Conservation (phyloP, 2,113 vertebrate species). For the Malurus melanocephalus region DNA sequence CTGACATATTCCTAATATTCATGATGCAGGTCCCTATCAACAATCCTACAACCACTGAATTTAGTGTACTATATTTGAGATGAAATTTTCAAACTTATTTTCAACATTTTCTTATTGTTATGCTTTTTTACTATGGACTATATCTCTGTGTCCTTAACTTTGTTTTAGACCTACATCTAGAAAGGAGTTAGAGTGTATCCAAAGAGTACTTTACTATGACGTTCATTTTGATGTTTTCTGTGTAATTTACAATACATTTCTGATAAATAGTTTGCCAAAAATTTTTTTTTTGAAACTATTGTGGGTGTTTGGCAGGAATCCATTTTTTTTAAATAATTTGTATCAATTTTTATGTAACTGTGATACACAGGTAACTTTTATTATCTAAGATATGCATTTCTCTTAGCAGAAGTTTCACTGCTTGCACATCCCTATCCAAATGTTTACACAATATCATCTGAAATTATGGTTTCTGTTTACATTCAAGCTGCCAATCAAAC, state of each 20-base stretch:
- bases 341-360: background rate
- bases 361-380: constrained; percentile 50
- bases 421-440: constrained; percentile 35
- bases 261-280: constrained; percentile 35
- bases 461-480: constrained; percentile 53
- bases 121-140: constrained; percentile 26
- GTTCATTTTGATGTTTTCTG: constrained; percentile 55
- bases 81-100: constrained; percentile 23
- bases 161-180: constrained; percentile 52
- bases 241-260: constrained; percentile 58
- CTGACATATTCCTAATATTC: background rate
- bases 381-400: constrained; percentile 32
- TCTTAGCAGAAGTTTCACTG: background rate
- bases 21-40: background rate
- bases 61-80: constrained; percentile 41
- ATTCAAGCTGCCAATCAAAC: constrained; percentile 58
- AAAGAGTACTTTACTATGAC: constrained; percentile 41
- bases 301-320: constrained; percentile 24
- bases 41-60: constrained; percentile 1
- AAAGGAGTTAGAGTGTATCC: constrained; percentile 63
- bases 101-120: constrained; percentile 38
- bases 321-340: background rate
- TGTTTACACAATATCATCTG: constrained; percentile 52
- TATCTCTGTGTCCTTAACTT: constrained; percentile 53
- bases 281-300: constrained; percentile 33